Conservation (phyloP, 92 coral and sea anemone genomes). For the Galaxea fascicularis region DNA sequence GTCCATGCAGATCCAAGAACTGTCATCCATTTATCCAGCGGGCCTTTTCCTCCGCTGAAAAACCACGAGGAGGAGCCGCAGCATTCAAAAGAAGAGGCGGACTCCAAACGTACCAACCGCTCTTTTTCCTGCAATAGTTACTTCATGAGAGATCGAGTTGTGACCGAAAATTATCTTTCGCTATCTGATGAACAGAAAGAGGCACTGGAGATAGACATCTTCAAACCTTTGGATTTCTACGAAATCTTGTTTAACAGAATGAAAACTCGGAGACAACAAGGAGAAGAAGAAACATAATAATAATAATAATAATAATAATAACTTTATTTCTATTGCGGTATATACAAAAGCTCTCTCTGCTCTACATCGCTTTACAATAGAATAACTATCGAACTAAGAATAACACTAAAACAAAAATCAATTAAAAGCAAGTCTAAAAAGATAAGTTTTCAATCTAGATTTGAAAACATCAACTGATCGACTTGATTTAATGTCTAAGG, state of each 20-base stretch:
- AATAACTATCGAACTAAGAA: too few relatives aligned
- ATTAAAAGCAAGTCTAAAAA: too few relatives aligned
- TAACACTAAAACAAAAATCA: too few relatives aligned
- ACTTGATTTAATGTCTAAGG: too few relatives aligned
- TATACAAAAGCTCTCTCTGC: too few relatives aligned
- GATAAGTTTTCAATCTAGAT: too few relatives aligned
- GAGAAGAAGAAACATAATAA: background rate
- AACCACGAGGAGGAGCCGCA: background rate
- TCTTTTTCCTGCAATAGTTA: background rate
- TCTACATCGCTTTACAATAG: too few relatives aligned
- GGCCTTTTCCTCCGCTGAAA: background rate
- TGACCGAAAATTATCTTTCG: background rate
- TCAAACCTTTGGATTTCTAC: slow-evolving; percentile 16
- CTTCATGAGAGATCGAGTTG: background rate
- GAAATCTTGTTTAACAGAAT: slow-evolving; percentile 9
- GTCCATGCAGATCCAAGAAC: background rate
- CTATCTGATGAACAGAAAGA: slow-evolving; percentile 11
- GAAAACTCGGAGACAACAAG: background rate
- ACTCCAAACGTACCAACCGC: background rate
- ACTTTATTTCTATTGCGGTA: too few relatives aligned
- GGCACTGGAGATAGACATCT: slow-evolving; percentile 13
- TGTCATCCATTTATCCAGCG: background rate
- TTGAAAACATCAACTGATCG: too few relatives aligned
- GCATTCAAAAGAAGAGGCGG: background rate
- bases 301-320: too few relatives aligned